A percentile compares a stretch with the other conserved stretches of the same genome.
Evolutionary conservation across 2,113 vertebrate genomes (phyloP).

Genomic region (Rhynchomys soricoides): DNA sequence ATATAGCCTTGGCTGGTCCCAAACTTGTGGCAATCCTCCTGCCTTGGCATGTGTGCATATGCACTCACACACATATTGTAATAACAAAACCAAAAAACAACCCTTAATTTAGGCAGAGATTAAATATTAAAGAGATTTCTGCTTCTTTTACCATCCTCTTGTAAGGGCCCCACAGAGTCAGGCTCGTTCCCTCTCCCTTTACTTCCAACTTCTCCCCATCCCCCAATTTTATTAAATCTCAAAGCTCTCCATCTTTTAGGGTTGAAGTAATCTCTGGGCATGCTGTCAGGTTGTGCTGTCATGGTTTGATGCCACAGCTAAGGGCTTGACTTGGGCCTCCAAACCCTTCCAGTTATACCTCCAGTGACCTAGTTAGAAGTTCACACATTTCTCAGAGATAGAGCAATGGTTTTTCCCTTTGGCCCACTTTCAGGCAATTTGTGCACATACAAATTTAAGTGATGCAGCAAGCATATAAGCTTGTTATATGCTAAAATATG

Average conservation of each 20-base stretch:
- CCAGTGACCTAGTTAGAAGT: constrained; percentile 73
- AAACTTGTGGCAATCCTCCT: background rate
- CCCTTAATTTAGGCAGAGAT: constrained; percentile 42
- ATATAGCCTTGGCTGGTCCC: background rate
- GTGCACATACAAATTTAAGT: constrained; percentile 11
- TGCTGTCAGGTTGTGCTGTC: constrained; percentile 53
- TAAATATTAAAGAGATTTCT: constrained; percentile 34
- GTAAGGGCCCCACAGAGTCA: background rate
- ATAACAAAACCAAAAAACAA: background rate
- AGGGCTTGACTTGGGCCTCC: constrained; percentile 67
- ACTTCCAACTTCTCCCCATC: background rate
- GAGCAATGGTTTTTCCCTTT: constrained; percentile 35
- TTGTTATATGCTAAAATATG: background rate
- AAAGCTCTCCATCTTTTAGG: constrained; percentile 21
- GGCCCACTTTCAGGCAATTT: constrained; percentile 38
- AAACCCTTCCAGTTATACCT: constrained; percentile 66
- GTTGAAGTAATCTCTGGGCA: constrained; percentile 65
- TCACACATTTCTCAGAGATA: constrained; percentile 64
- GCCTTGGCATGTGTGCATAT: background rate
- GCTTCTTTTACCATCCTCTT: constrained; percentile 47
- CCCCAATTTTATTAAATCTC: constrained; percentile 55
- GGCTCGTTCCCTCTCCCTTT: background rate
- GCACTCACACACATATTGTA: background rate
- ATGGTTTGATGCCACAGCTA: constrained; percentile 70
- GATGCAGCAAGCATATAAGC: constrained; percentile 5